Evolutionary conservation across 2,797 vertebrate genomes (phyloP).

Genomic region (Hippopotamyrus pictus): DNA sequence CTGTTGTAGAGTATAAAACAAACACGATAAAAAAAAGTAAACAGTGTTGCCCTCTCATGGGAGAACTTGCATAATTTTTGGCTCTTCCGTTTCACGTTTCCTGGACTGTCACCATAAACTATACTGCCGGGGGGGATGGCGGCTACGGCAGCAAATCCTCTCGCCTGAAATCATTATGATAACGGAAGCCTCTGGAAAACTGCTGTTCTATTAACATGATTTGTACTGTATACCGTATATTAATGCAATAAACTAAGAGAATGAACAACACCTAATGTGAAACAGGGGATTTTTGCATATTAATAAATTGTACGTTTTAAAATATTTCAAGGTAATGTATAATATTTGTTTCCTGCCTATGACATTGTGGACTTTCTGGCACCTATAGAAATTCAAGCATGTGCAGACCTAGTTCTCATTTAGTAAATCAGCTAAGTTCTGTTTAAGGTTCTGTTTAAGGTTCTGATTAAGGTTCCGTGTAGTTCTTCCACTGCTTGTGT

Average conservation of each 20-base stretch:
- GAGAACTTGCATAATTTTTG: conserved; percentile 14
- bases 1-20: background rate
- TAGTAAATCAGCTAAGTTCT: background rate
- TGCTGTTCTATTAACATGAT: background rate
- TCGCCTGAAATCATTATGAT: background rate
- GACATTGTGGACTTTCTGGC: background rate
- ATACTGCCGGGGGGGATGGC: background rate
- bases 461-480: background rate
- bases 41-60: conserved; percentile 1
- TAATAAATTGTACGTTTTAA: background rate
- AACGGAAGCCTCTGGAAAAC: background rate
- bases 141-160: too few relatives aligned
- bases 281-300: background rate
- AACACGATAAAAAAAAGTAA: conserved; percentile 6
- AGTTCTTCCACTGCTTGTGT: background rate
- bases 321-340: background rate
- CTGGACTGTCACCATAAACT: conserved; percentile 4
- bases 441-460: background rate
- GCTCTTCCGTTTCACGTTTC: background rate
- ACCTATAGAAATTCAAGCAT: background rate
- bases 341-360: background rate
- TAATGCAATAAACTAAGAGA: background rate
- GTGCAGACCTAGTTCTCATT: background rate
- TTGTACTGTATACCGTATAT: background rate
- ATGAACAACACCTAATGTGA: background rate